These are phyloP conservation scores for Mustelus asterias DNA, from an alignment of 2,113 vertebrate genomes.

Conservation along the genomic window DNA sequence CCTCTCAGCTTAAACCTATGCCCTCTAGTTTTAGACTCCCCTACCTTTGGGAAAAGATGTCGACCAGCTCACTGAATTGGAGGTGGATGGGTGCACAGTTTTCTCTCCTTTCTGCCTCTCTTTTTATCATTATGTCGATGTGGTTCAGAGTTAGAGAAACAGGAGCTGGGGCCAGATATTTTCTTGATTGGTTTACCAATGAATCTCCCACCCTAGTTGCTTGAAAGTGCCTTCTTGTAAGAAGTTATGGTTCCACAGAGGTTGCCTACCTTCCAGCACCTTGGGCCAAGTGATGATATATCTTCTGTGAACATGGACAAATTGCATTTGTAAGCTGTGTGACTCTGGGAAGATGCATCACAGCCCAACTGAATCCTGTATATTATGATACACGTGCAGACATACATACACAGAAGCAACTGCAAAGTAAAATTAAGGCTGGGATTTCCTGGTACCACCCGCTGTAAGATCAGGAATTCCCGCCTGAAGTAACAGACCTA, in stretches of 20 bases:
- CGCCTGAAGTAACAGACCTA: too few relatives aligned
- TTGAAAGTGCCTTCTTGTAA: background rate
- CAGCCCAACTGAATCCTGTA: background rate
- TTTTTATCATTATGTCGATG: background rate
- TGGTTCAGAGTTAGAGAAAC: background rate
- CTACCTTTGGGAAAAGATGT: too few relatives aligned
- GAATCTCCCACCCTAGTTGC: background rate
- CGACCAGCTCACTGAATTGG: background rate
- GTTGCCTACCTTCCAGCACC: background rate
- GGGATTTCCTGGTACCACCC: background rate
- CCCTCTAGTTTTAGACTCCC: too few relatives aligned
- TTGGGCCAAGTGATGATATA: background rate
- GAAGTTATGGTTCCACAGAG: background rate
- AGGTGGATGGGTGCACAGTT: background rate
- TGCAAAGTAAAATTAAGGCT: background rate
- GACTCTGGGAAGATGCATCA: background rate
- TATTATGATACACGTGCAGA: background rate
- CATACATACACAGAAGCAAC: background rate
- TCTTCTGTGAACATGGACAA: background rate
- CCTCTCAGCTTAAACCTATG: too few relatives aligned
- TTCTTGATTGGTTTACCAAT: background rate
- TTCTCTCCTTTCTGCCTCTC: background rate
- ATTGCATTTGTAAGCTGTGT: background rate
- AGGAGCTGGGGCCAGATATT: background rate
- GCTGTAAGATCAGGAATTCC: too few relatives aligned